phyloP scores from a whole-genome alignment of 1,140 invertebrate species.

The Sarcophaga bullata region DNA sequence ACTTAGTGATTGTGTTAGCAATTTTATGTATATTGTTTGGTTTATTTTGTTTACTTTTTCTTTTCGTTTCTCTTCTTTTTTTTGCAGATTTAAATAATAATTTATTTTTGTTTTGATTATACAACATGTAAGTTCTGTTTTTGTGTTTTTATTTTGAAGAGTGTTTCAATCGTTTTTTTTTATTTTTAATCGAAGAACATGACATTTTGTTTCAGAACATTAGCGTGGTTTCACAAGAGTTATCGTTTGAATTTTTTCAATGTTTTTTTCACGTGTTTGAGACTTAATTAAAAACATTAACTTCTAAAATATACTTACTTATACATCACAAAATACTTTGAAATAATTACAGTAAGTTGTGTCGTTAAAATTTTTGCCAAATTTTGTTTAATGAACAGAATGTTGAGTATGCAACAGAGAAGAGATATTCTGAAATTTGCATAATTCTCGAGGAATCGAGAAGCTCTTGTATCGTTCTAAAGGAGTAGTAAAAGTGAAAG shows the following conservation, averaged over 20 bases:
- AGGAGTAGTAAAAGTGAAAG: too few relatives aligned
- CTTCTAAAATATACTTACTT: neutral
- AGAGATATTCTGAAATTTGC: too few relatives aligned
- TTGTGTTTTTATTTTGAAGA: too few relatives aligned
- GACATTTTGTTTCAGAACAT: neutral
- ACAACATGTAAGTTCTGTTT: neutral
- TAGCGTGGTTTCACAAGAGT: neutral
- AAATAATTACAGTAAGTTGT: too few relatives aligned
- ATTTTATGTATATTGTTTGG: neutral
- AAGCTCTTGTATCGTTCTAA: too few relatives aligned
- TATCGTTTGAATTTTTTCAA: neutral
- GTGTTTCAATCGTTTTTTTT: too few relatives aligned
- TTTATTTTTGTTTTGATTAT: neutral
- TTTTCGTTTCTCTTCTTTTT: too few relatives aligned
- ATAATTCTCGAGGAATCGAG: too few relatives aligned
- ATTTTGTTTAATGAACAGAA: too few relatives aligned
- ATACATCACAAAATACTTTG: too few relatives aligned
- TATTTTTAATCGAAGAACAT: neutral
- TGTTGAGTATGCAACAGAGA: too few relatives aligned
- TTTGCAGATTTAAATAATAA: conserved; percentile 11
- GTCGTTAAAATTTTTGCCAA: too few relatives aligned
- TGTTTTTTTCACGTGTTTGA: neutral
- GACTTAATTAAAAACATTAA: neutral
- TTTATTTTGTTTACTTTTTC: neutral
- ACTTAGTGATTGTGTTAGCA: neutral